Evolutionary conservation across 2,888 invertebrate genomes (phyloP).

Genomic region (Caenorhabditis sp.): DNA sequence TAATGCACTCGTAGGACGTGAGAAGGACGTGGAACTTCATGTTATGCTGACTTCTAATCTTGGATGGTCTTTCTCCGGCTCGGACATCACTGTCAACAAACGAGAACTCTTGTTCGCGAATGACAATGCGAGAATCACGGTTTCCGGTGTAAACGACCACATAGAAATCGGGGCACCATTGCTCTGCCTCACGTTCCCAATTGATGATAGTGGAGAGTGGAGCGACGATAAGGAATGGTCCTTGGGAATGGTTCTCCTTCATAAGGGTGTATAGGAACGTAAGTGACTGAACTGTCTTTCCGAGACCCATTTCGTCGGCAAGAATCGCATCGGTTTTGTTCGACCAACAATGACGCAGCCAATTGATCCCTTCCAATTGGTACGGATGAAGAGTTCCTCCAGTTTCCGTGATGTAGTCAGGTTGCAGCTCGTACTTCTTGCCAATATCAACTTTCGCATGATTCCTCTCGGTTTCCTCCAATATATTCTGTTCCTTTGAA

Average conservation of each 20-base stretch:
- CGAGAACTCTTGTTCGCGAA: constrained; percentile 94
- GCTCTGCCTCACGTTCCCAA: constrained; percentile 24
- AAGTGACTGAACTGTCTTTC: constrained; percentile 50
- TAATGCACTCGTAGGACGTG: constrained; percentile 97
- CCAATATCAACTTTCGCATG: constrained; percentile 89
- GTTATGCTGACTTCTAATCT: constrained; percentile 71
- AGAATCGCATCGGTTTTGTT: constrained; percentile 19
- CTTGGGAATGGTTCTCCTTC: neutral
- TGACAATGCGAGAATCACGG: constrained; percentile 93
- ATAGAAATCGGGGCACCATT: constrained; percentile 41
- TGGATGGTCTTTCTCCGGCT: constrained; percentile 88
- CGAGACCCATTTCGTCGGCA: constrained; percentile 51
- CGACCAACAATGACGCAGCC: constrained; percentile 77
- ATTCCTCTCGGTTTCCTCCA: constrained; percentile 86
- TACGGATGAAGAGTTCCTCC: constrained; percentile 98
- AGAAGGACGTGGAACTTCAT: constrained; percentile 96
- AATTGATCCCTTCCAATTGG: constrained; percentile 89
- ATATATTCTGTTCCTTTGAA: constrained; percentile 85
- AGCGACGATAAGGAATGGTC: constrained; percentile 13
- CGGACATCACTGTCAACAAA: constrained; percentile 94
- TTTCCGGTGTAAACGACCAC: constrained; percentile 91
- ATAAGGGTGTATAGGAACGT: constrained; percentile 11
- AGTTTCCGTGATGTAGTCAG: constrained; percentile 92
- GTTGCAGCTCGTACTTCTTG: constrained; percentile 96
- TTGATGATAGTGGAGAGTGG: constrained; percentile 32